phyloP scores from a whole-genome alignment of 30 jellyfish, hydroid and myxozoan genomes.

The Rhopilema esculentum region DNA sequence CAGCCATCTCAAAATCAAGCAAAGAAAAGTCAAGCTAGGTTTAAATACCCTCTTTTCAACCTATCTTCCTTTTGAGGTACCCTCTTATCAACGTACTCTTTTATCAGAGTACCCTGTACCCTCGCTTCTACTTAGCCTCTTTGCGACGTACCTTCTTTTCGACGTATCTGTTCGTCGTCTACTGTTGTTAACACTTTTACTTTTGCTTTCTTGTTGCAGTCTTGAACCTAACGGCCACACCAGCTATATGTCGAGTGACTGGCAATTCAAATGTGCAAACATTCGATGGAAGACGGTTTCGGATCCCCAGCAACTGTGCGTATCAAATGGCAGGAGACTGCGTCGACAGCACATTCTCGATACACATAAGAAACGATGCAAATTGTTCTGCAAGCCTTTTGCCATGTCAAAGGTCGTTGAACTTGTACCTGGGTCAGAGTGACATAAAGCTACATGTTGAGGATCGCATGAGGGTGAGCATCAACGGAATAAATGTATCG shows the following conservation, averaged over 20 bases:
- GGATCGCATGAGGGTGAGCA: slow-evolving; percentile 33
- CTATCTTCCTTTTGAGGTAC: too few species aligned
- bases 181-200: not conserved
- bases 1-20: too few species aligned
- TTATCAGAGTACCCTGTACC: too few species aligned
- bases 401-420: slow-evolving; percentile 68
- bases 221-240: not conserved
- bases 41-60: too few species aligned
- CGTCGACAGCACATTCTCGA: slow-evolving; percentile 75
- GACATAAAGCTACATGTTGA: slow-evolving; percentile 49
- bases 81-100: too few species aligned
- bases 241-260: slow-evolving; percentile 60
- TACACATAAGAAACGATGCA: slow-evolving; percentile 58
- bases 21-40: too few species aligned
- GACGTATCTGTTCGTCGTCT: not conserved
- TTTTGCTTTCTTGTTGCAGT: not conserved
- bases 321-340: slow-evolving; percentile 90
- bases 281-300: slow-evolving; percentile 66
- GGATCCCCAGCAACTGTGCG: slow-evolving; percentile 82
- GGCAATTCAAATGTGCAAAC: slow-evolving; percentile 52
- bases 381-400: slow-evolving; percentile 48
- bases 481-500: slow-evolving; percentile 48
- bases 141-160: too few species aligned
- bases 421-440: slow-evolving; percentile 53
- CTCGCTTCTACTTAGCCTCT: too few species aligned